Base-by-base conservation (phyloP, 2,113 vertebrate species). In the Chaenogobius annularis region DNA sequence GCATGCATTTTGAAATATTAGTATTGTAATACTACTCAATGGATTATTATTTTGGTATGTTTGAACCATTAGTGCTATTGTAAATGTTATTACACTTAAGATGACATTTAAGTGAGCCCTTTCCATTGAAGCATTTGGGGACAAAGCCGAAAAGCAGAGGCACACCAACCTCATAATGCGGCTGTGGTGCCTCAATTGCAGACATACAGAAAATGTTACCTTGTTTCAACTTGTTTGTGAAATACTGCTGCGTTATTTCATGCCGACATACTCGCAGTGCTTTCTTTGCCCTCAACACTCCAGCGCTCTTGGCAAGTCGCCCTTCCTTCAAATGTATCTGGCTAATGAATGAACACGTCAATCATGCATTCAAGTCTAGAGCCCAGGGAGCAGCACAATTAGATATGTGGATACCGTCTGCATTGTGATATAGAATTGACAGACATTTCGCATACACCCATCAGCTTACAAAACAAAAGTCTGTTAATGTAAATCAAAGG, bases 321-420 rank as follows among this genome's bases (percentile, higher is more conserved):
- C 71, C 74, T 83, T 65, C 75, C 86, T 83, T 87, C 83, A 87
- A 86, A 83, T 80, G 62, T 63, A 62, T 64, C 74, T 46, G 55
- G 75, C 75, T 85, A 88, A 86, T 87, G 80, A 88, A 86, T 86
- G 72, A 72, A 79, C 44, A 52, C 37, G 75, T 80, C 85, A 87
- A 79, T 81, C 82, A 83, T 69, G 48, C 64, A 73, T 84, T 83
- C 81, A 74, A 81, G 66, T 59, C 74, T 64, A 48, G 55, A 52
- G 75, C 59, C 70, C 62, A 19, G 72, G 72, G 77, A 79, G 65
- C 46, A 77, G 56, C 62, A 66, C 58, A 76, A 83, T 69, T 77
- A 62, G 69, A 78, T 73, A 81, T 69, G 63, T 78, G 76, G 76
- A 75, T 11, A 77, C 58, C 40, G 72, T 44, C 66, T 68, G 71